Percentiles rank a stretch among this genome's conserved stretches.
Conservation (phyloP, 2,888 invertebrate species). For the Toxonevra muliebris region DNA sequence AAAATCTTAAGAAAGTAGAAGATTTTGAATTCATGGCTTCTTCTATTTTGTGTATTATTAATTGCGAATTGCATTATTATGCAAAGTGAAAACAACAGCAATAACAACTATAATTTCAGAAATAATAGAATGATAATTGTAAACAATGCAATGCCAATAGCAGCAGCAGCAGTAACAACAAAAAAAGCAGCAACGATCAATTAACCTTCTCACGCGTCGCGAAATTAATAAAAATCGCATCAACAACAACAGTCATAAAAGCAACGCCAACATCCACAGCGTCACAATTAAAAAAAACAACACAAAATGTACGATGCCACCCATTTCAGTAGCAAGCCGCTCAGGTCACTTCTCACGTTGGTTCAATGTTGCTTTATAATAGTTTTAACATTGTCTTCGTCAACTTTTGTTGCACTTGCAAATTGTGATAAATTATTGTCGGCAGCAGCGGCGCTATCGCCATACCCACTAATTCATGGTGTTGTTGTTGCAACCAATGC, state of each 20-base stretch:
- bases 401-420: slow-evolving; percentile 18
- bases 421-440: slow-evolving; percentile 20
- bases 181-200: slow-evolving; percentile 31
- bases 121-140: too few relatives aligned
- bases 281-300: background rate
- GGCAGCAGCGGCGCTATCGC: background rate
- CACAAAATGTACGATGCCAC: slow-evolving; percentile 6
- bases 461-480: background rate
- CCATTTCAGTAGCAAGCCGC: background rate
- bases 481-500: too few relatives aligned
- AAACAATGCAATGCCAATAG: background rate
- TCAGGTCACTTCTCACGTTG: slow-evolving; percentile 13
- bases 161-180: slow-evolving; percentile 19
- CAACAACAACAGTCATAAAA: slow-evolving; percentile 20
- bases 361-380: slow-evolving; percentile 28
- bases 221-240: slow-evolving; percentile 13
- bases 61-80: too few relatives aligned
- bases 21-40: too few relatives aligned
- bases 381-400: slow-evolving; percentile 20
- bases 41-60: too few relatives aligned
- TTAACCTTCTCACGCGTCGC: slow-evolving; percentile 23
- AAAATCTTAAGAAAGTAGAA: background rate
- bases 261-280: slow-evolving; percentile 9
- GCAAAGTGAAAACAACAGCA: too few relatives aligned
- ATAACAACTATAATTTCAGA: too few relatives aligned